Conservation (phyloP, 64 coral and sea anemone genomes). For the Montipora efflorescens region DNA sequence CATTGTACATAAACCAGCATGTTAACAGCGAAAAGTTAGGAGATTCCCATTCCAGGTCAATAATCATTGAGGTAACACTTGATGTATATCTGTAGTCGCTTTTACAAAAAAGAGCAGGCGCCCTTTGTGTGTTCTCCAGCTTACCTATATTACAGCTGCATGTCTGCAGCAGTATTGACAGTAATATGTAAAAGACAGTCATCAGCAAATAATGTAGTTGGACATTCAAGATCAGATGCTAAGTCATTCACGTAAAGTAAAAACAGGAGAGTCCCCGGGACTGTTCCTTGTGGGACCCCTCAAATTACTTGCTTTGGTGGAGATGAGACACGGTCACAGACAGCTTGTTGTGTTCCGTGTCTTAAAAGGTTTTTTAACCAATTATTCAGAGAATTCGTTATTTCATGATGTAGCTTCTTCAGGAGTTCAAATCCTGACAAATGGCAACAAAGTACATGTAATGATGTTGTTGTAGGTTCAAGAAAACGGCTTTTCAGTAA, state of each 20-base stretch:
- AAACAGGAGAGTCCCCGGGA: background rate
- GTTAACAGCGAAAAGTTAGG: no score
- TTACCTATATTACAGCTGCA: no score
- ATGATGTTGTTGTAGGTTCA: no score
- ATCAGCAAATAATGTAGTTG: background rate
- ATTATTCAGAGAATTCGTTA: background rate
- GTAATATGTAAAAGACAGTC: background rate
- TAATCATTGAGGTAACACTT: no score
- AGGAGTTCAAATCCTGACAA: background rate
- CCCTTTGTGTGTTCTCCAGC: no score
- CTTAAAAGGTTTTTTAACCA: background rate
- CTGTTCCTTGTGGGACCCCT: background rate
- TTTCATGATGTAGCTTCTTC: background rate
- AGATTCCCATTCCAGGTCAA: no score
- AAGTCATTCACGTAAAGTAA: background rate
- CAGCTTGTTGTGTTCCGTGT: background rate
- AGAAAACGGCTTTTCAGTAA: no score
- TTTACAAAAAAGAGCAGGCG: no score
- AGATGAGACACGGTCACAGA: background rate
- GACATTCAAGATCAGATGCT: background rate
- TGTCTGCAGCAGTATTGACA: no score
- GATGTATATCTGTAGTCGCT: no score
- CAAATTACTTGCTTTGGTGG: background rate
- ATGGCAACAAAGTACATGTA: no score
- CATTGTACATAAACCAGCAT: no score